Base-by-base conservation (phyloP, 92 coral and sea anemone species). In the Parazoanthus atlanticus region DNA sequence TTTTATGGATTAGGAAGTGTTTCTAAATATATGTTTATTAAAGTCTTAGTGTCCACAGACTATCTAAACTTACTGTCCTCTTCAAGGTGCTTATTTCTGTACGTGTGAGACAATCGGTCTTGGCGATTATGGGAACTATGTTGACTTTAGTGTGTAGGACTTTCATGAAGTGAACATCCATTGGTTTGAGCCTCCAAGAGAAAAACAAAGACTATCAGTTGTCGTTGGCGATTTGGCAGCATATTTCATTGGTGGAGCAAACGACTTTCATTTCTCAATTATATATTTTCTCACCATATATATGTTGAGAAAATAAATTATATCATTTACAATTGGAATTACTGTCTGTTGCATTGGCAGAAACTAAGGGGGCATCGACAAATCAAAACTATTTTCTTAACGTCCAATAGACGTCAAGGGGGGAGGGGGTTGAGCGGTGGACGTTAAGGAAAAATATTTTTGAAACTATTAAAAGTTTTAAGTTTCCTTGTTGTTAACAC, bases 61-160 rank as follows among this genome's bases (percentile, higher is more conserved):
- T 15, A 52, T 73, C 38, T 13, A 61, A 1, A 21, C 88, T 87
- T 85, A 97, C 99, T 98, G 94, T 95, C 84, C 96, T 86, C 88
- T 97, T 97, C 33, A 97, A 96, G 28, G 84, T 88, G 46, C 84
- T 92, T 34, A 97, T 91, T 90, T 97, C 99, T 71, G 80, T 81
- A 43, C 93, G 90, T 8, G 99, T 97, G 52, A 97, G 88, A 49
- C 97, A 92, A 49, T 97, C 99, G 3, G 98, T 94, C 81, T 97
- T 97, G 21, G 98, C 99, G 79, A 97, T 93, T 16, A 97, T 94
- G 30, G 99, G 99, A 31, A 97, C 99, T 17, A 97, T 97, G 86
- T 97, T 97, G 23, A 95, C 98, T 80, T 94, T 93, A 73, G 96
- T 93, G 83, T 97, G 98, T 5, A 97, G 88, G 16, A 94, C 93